Conservation (phyloP, 2,113 vertebrate species). For the Neoarius graeffei region DNA sequence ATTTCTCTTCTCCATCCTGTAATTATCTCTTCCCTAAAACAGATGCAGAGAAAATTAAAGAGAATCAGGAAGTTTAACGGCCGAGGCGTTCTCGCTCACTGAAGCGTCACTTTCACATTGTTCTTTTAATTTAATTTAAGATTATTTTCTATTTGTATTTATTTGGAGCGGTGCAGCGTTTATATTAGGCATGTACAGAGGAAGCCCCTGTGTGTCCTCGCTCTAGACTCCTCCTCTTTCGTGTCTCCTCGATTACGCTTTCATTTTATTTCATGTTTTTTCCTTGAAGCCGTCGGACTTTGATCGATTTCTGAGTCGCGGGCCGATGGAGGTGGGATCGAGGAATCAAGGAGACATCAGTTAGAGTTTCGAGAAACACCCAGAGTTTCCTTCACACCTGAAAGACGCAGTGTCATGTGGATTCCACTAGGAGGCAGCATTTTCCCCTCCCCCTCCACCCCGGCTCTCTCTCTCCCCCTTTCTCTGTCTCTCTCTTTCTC, state of each 20-base stretch:
- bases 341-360: neutral
- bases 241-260: neutral
- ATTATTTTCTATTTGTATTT: neutral
- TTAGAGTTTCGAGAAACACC: neutral
- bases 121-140: neutral
- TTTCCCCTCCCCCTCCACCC: neutral
- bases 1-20: neutral
- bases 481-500: neutral
- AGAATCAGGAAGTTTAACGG: neutral
- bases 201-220: neutral
- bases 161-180: neutral
- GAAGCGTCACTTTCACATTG: neutral
- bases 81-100: neutral
- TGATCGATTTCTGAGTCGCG: neutral
- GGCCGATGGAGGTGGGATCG: neutral
- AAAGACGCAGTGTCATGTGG: no score
- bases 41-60: no score
- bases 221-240: neutral
- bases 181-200: neutral
- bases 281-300: neutral
- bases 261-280: neutral
- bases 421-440: slow-evolving; percentile 37
- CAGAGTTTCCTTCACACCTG: neutral
- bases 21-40: neutral
- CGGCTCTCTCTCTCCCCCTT: neutral